Evolutionary conservation across 2,888 invertebrate species (phyloP).

Genomic region (Ectropis crepuscularia): DNA sequence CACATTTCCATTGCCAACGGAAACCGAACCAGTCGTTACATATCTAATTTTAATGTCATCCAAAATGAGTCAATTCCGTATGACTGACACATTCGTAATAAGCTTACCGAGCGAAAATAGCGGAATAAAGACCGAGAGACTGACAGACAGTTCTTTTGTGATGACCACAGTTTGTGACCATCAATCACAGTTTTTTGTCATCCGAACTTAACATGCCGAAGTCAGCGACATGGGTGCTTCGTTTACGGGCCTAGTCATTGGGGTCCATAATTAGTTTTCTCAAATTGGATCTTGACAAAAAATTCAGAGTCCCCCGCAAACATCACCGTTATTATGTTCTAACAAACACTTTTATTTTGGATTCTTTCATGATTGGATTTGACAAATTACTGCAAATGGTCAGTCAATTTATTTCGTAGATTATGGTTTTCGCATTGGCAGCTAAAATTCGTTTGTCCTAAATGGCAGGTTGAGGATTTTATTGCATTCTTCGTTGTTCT

Average conservation of each 20-base stretch:
- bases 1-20: constrained; percentile 16
- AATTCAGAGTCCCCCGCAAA: constrained; percentile 71
- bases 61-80: constrained; percentile 38
- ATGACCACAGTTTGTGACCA: constrained; percentile 61
- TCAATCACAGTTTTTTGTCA: constrained; percentile 83
- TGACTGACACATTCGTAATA: constrained; percentile 43
- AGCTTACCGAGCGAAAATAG: constrained; percentile 46
- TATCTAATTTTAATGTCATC: constrained; percentile 34
- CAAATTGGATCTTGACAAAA: constrained; percentile 79
- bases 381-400: constrained; percentile 74
- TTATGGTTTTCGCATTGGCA: constrained; percentile 25
- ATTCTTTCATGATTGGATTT: constrained; percentile 75
- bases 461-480: constrained; percentile 33
- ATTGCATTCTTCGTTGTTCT: constrained; percentile 24
- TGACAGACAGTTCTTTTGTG: constrained; percentile 72
- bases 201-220: constrained; percentile 75
- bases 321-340: constrained; percentile 69
- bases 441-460: constrained; percentile 37
- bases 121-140: constrained; percentile 57
- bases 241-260: constrained; percentile 75
- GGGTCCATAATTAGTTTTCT: constrained; percentile 81
- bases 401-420: constrained; percentile 63
- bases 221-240: constrained; percentile 70
- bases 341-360: constrained; percentile 65
- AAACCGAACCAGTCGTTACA: constrained; percentile 24